These are phyloP conservation scores for Erpobdella octoculata DNA, from an alignment of 2,888 invertebrate species.

Conservation along the genomic window DNA sequence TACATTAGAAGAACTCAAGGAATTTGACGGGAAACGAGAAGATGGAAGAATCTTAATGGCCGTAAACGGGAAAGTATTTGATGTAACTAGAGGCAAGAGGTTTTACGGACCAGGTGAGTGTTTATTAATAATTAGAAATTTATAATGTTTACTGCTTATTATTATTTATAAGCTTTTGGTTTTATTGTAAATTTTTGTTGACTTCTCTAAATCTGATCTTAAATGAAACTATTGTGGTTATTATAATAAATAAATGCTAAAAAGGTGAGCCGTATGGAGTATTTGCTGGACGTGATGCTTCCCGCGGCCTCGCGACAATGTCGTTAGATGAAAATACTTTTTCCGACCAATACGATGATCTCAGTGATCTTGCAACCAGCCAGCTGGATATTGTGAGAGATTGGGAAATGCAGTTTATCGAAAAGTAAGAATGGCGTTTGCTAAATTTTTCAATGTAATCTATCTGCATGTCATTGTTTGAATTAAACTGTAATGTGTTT, in stretches of 20 bases:
- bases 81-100: conserved; percentile 75
- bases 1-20: conserved; percentile 74
- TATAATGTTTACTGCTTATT: neutral
- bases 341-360: conserved; percentile 76
- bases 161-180: neutral
- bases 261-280: conserved; percentile 84
- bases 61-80: conserved; percentile 88
- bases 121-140: neutral
- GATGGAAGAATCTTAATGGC: conserved; percentile 84
- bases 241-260: neutral
- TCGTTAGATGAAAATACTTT: conserved; percentile 65
- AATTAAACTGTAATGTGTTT: neutral
- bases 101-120: conserved; percentile 85
- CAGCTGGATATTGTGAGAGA: conserved; percentile 91
- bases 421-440: conserved; percentile 12
- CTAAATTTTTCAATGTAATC: neutral
- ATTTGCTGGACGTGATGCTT: conserved; percentile 90
- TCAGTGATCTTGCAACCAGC: conserved; percentile 80
- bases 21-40: conserved; percentile 69
- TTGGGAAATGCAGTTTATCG: conserved; percentile 87
- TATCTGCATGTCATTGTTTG: too few relatives aligned
- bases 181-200: neutral
- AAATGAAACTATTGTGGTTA: too few relatives aligned
- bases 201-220: neutral
- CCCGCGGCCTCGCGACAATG: conserved; percentile 86